Evolutionary conservation across 2,797 vertebrate genomes (phyloP), one percentile per base, ranked within the genome.

Genomic region (Semaprochilodus insignis): DNA sequence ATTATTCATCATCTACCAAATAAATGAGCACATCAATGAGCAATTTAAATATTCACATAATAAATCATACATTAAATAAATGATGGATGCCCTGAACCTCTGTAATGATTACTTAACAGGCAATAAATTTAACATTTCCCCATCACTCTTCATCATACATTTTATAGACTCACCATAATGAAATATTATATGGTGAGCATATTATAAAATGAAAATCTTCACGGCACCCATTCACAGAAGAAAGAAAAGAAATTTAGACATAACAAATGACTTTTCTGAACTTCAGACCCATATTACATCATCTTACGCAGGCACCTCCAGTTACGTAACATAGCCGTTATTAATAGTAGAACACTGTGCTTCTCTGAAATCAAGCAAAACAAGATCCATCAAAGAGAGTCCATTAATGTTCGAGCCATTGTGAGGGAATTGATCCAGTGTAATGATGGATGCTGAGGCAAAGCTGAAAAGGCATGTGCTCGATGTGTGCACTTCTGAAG

Each of bases 321-420:
- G 34, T 69, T 69, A 23, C 36, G 21, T 11, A 44, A 4, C 66
- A 4, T 23, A 19, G 7, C 4, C 15, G 87, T 90, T 90, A 91
- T 91, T 85, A 92, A 93, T 91, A 90, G 86, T 90, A 89, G 89
- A 91, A 88, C 79, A 82, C 0, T 87, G 36, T 19, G 17, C 16
- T 74, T 85, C 88, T 80, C 90, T 91, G 89, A 91, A 92, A 88
- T 87, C 85, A 88, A 91, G 85, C 82, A 84, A 91, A 92, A 92
- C 89, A 90, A 27, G 78, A 86, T 87, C 88, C 85, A 89, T 91
- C 89, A 90, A 86, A 87, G 79, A 85, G 78, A 91, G 90, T 48
- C 86, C 11, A 89, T 92, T 89, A 83, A 92, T 88, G 86, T 90
- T 92, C 89, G 85, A 92, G 88, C 76, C 83, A 85, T 82, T 77